Evolutionary conservation across 2,888 invertebrate species (phyloP).

Genomic region (Bugula neritina): DNA sequence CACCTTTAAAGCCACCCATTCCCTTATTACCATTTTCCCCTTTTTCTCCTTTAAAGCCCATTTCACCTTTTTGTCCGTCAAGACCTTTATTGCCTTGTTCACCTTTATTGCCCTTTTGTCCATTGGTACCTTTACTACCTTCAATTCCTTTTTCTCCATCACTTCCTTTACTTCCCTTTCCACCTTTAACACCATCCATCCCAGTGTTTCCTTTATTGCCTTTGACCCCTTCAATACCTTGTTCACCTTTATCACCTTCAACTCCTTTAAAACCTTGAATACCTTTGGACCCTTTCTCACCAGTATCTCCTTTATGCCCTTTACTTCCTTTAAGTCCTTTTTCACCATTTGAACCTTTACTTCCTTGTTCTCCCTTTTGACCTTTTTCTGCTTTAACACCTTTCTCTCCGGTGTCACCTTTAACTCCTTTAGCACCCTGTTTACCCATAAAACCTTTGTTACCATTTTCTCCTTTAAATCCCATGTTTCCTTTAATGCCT

Average conservation of each 20-base stretch:
- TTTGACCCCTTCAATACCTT: not conserved
- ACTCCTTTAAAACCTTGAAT: not conserved
- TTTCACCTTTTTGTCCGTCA: not conserved
- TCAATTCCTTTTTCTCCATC: not conserved
- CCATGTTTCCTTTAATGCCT: not conserved
- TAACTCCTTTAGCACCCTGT: not conserved
- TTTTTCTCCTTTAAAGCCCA: too few relatives aligned
- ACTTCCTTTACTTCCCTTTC: not conserved
- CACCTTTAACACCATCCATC: not conserved
- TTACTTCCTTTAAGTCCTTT: not conserved
- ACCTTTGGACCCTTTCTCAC: not conserved
- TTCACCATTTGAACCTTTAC: not conserved
- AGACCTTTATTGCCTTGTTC: not conserved
- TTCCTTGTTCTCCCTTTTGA: not conserved
- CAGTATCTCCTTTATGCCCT: not conserved
- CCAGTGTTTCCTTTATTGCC: not conserved
- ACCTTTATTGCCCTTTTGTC: not conserved
- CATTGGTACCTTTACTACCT: not conserved
- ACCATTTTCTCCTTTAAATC: not conserved
- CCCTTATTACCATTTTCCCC: not conserved
- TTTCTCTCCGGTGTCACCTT: not conserved
- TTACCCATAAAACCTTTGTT: constrained; percentile 25
- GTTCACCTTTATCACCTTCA: constrained; percentile 27
- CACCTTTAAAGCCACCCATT: not conserved
- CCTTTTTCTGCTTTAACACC: not conserved